phyloP scores from a whole-genome alignment of 2,888 invertebrate species.

The Chloroclystis v-ata region DNA sequence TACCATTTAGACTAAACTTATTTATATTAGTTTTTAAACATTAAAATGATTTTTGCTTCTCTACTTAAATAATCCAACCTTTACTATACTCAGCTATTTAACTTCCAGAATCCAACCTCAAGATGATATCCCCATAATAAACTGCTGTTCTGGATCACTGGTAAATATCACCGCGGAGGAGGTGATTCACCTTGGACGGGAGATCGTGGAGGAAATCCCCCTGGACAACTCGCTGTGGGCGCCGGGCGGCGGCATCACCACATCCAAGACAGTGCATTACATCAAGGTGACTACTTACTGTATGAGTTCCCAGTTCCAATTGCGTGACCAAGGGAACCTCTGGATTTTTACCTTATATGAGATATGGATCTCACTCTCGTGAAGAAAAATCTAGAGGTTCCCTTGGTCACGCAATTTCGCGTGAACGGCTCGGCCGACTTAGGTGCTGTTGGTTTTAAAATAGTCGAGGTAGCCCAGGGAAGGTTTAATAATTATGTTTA shows the following conservation, averaged over 20 bases:
- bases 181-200: conserved; percentile 77
- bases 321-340: background rate
- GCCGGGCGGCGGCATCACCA: conserved; percentile 78
- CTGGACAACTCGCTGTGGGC: conserved; percentile 84
- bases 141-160: conserved; percentile 86
- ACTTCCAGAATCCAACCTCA: conserved; percentile 42
- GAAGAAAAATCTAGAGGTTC: too few relatives aligned
- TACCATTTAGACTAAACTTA: too few relatives aligned
- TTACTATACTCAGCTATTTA: background rate
- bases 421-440: too few relatives aligned
- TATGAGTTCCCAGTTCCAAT: background rate
- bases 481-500: background rate
- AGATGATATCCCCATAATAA: conserved; percentile 82
- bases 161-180: conserved; percentile 82
- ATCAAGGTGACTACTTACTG: conserved; percentile 11
- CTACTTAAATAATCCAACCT: too few relatives aligned
- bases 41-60: too few relatives aligned
- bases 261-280: conserved; percentile 67
- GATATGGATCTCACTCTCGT: too few relatives aligned
- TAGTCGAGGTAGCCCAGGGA: too few relatives aligned
- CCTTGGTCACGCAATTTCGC: too few relatives aligned
- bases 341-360: too few relatives aligned
- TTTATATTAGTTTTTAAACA: too few relatives aligned
- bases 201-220: conserved; percentile 77
- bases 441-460: too few relatives aligned